phyloP scores from a whole-genome alignment of 2,888 invertebrate species.

The Villa cingulata region DNA sequence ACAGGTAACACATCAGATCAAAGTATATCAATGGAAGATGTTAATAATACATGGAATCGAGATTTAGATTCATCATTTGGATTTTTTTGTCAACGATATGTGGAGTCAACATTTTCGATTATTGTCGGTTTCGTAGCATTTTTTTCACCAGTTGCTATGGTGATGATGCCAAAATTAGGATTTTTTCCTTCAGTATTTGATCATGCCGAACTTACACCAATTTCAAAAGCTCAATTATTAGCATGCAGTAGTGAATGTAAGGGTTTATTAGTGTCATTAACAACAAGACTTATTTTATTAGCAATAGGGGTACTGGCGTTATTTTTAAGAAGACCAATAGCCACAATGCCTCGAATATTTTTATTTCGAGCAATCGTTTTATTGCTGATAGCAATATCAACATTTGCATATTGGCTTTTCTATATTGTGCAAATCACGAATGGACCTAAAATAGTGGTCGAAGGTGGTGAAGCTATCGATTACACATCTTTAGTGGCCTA shows the following conservation, averaged over 20 bases:
- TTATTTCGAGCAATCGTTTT: constrained; percentile 82
- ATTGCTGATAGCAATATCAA: constrained; percentile 75
- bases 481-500: constrained; percentile 85
- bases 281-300: constrained; percentile 79
- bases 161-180: constrained; percentile 80
- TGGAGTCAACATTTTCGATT: constrained; percentile 67
- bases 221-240: constrained; percentile 52
- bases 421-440: constrained; percentile 85
- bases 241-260: constrained; percentile 88
- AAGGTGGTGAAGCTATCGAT: constrained; percentile 65
- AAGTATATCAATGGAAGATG: constrained; percentile 85
- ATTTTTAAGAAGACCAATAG: constrained; percentile 69
- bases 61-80: constrained; percentile 60
- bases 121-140: constrained; percentile 72
- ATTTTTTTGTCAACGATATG: constrained; percentile 66
- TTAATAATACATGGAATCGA: constrained; percentile 70
- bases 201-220: constrained; percentile 51
- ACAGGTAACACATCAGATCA: constrained; percentile 95
- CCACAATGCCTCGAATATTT: constrained; percentile 83
- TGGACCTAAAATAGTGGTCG: constrained; percentile 63
- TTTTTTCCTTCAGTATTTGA: constrained; percentile 63
- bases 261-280: constrained; percentile 78
- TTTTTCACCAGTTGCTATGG: constrained; percentile 88
- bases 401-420: constrained; percentile 96
- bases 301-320: constrained; percentile 87